Conservation (phyloP, 2,797 vertebrate genomes). For the Eospalax fontanierii region DNA sequence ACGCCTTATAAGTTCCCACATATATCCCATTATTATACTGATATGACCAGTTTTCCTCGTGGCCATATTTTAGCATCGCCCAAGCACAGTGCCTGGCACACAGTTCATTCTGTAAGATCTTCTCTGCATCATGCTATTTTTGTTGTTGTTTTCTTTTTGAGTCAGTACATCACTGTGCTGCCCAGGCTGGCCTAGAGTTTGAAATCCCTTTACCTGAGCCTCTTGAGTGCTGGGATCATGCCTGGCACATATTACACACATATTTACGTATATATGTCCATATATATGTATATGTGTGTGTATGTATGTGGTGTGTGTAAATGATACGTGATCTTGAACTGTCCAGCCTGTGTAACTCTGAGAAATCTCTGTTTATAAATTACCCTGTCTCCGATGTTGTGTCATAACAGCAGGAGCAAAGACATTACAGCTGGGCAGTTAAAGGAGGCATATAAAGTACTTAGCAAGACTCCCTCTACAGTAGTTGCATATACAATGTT, state of each 20-base stretch:
- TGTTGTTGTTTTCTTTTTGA: no score
- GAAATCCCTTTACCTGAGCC: no score
- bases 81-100: background rate
- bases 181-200: no score
- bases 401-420: background rate
- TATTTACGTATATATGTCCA: no score
- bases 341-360: background rate
- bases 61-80: background rate
- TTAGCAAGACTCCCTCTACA: background rate
- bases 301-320: no score
- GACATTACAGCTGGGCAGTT: background rate
- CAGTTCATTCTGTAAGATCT: background rate
- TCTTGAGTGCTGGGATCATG: no score
- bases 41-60: constrained; percentile 19
- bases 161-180: no score
- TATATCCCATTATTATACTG: background rate
- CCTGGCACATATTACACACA: no score
- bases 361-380: background rate
- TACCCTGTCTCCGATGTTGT: background rate
- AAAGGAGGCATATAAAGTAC: constrained; percentile 2
- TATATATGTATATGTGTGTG: no score
- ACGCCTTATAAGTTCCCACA: no score
- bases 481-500: background rate
- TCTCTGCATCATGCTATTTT: background rate
- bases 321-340: background rate